These are phyloP conservation scores for Nothocercus nigrocapillus DNA, from an alignment of 2,113 vertebrate genomes.

Conservation along the genomic window DNA sequence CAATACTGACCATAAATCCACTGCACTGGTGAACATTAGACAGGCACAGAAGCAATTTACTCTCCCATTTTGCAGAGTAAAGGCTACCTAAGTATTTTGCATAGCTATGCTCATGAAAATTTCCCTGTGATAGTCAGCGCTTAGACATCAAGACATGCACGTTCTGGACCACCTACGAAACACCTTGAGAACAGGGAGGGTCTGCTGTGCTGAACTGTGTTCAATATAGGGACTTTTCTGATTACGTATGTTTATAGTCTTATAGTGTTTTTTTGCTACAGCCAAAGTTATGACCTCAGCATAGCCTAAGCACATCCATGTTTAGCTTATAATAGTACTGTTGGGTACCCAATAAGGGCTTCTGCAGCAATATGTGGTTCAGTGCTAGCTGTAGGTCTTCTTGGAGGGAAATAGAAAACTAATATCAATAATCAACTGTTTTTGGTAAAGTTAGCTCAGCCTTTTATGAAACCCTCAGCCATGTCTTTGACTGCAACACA, in stretches of 20 bases:
- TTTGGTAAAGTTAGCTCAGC: background rate
- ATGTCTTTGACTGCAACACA: background rate
- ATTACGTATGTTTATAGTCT: background rate
- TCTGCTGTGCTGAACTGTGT: background rate
- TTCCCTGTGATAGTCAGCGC: background rate
- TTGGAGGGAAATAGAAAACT: background rate
- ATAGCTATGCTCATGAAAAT: background rate
- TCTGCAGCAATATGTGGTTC: background rate
- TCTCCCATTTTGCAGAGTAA: background rate
- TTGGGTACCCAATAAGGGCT: background rate
- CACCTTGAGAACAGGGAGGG: background rate
- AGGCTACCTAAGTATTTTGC: background rate
- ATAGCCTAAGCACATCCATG: background rate
- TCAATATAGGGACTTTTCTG: background rate
- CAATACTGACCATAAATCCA: background rate
- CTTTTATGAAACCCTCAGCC: constrained; percentile 10
- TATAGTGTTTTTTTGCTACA: background rate
- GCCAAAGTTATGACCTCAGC: background rate
- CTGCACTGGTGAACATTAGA: background rate
- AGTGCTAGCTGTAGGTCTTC: background rate
- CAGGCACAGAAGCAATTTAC: background rate
- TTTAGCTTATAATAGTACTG: background rate
- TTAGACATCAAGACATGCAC: background rate
- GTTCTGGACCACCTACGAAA: background rate
- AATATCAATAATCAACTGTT: background rate